phyloP scores from a whole-genome alignment of 1,140 invertebrate species.

The Philopotamus ludificatus region DNA sequence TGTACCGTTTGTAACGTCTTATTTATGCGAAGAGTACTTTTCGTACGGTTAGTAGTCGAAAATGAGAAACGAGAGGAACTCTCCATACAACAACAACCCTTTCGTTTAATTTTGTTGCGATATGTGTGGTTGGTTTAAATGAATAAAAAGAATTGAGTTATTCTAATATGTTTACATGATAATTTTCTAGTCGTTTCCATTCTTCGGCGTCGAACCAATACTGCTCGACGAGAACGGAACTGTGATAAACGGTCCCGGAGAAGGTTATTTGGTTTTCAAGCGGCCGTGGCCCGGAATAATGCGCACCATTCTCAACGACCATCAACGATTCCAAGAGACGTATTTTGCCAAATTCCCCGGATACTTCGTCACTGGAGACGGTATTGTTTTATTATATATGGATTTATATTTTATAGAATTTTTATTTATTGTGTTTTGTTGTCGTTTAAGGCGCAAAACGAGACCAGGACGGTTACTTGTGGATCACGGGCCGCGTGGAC shows the following conservation, averaged over 20 bases:
- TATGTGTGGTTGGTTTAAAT: not conserved
- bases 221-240: constrained; percentile 86
- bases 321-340: constrained; percentile 88
- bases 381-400: constrained; percentile 53
- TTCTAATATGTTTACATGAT: not conserved
- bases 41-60: too few species aligned
- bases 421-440: not conserved
- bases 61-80: too few species aligned
- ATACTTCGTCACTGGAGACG: constrained; percentile 96
- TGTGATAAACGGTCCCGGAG: constrained; percentile 83
- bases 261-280: constrained; percentile 92
- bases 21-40: too few species aligned
- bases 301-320: constrained; percentile 89
- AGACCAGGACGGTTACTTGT: constrained; percentile 93
- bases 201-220: constrained; percentile 91
- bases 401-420: not conserved
- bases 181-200: constrained; percentile 81
- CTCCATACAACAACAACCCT: not conserved
- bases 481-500: constrained; percentile 96
- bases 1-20: too few species aligned
- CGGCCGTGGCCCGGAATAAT: constrained; percentile 97
- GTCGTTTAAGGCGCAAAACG: constrained; percentile 72
- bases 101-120: too few species aligned
- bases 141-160: not conserved
- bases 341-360: constrained; percentile 96